These are phyloP conservation scores for Brachionus paranguensis DNA, from an alignment of 1,140 invertebrate species.

Conservation along the genomic window DNA sequence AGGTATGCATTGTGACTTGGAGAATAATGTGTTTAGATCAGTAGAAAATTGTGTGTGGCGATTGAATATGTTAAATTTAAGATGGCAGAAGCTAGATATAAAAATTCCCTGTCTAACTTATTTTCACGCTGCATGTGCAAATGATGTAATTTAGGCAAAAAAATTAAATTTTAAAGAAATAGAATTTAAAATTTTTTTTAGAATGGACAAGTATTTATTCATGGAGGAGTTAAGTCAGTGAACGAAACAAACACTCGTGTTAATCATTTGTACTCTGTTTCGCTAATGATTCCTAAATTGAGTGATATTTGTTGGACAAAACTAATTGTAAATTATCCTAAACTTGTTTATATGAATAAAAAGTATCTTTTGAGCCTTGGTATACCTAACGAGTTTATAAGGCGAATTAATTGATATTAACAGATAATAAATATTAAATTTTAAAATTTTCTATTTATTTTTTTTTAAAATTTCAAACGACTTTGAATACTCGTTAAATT, in stretches of 20 bases:
- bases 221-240: conserved; percentile 19
- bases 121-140: conserved; percentile 38
- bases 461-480: background rate
- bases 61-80: background rate
- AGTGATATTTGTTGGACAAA: conserved; percentile 24
- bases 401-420: background rate
- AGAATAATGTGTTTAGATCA: background rate
- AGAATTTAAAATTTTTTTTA: background rate
- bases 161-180: too few relatives aligned
- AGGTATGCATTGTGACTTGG: conserved; percentile 1
- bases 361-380: conserved; percentile 1
- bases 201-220: conserved; percentile 38
- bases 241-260: background rate
- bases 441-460: background rate
- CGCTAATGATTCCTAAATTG: conserved; percentile 11
- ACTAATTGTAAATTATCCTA: conserved; percentile 26
- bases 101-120: conserved; percentile 28
- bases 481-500: background rate
- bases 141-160: background rate
- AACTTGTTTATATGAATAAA: conserved; percentile 8
- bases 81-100: background rate
- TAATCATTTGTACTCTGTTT: conserved; percentile 25
- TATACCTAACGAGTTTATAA: background rate
- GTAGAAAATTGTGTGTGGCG: conserved; percentile 28
- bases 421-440: background rate